Percentiles rank a stretch among this genome's conserved stretches.
phyloP scores from a whole-genome alignment of 2,888 invertebrate genomes.

The Cantharis nigra region DNA sequence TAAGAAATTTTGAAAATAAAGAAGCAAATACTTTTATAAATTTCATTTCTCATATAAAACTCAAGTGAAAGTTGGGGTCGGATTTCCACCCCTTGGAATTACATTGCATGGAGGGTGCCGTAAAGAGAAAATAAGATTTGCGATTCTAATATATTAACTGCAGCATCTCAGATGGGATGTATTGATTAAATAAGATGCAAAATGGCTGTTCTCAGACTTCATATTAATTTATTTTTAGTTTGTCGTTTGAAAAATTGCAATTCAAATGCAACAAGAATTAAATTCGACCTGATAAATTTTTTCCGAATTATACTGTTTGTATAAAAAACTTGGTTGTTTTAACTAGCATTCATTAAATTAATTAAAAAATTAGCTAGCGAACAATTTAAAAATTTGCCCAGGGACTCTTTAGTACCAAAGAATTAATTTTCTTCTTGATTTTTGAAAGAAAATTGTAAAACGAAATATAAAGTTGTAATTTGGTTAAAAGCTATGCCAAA shows the following conservation, averaged over 20 bases:
- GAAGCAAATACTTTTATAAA: not conserved
- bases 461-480: not conserved
- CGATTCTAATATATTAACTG: slow-evolving; percentile 26
- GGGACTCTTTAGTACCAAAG: not conserved
- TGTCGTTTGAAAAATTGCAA: not conserved
- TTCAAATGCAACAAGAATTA: not conserved
- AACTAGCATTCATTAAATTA: not conserved
- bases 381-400: not conserved
- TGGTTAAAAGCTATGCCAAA: not conserved
- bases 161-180: slow-evolving; percentile 33
- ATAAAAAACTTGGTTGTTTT: not conserved
- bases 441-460: not conserved
- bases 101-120: slow-evolving; percentile 31
- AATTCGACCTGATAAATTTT: not conserved
- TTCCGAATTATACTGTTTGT: not conserved
- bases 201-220: slow-evolving; percentile 23
- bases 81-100: slow-evolving; percentile 32
- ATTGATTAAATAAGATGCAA: slow-evolving; percentile 30
- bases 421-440: not conserved
- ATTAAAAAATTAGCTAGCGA: not conserved
- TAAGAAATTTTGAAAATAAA: not conserved
- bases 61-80: not conserved
- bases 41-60: not conserved
- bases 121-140: slow-evolving; percentile 35
- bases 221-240: not conserved